Percentiles rank a stretch among this genome's conserved stretches.
phyloP scores from a whole-genome alignment of 2,888 invertebrate genomes.

The Drosophila pegasa region DNA sequence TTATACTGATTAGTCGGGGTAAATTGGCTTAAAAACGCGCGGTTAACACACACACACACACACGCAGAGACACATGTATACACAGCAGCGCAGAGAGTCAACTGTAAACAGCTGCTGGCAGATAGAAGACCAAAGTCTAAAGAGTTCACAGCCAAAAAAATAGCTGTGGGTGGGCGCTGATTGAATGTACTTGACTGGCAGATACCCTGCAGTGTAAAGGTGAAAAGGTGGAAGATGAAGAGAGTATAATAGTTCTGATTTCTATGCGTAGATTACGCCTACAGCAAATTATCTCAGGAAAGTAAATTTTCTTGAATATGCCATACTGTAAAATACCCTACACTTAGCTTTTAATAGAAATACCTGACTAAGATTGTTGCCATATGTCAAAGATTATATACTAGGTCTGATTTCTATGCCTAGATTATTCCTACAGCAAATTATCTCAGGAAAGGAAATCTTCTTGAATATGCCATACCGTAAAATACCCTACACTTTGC shows the following conservation, averaged over 20 bases:
- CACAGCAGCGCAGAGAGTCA: conserved; percentile 1
- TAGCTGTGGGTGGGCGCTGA: background rate
- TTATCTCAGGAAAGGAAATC: background rate
- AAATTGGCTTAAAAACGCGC: conserved; percentile 71
- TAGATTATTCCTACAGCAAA: background rate
- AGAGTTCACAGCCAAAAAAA: conserved; percentile 13
- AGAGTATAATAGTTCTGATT: background rate
- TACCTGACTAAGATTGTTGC: background rate
- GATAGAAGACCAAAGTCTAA: conserved; percentile 21
- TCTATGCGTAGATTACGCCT: background rate
- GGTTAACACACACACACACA: conserved; percentile 42
- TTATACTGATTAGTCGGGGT: conserved; percentile 75
- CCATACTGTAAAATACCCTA: background rate
- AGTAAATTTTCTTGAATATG: background rate
- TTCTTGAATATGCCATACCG: background rate
- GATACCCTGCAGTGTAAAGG: conserved; percentile 4
- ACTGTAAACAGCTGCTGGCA: conserved; percentile 11
- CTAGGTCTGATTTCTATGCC: background rate
- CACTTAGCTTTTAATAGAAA: background rate
- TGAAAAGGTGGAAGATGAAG: accelerated
- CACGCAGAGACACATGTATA: background rate
- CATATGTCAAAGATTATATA: too few species aligned
- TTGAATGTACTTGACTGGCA: background rate
- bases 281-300: too few species aligned
- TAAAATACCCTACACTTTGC: background rate